phyloP scores from a whole-genome alignment of 1,140 invertebrate species.

The Proales similis region DNA sequence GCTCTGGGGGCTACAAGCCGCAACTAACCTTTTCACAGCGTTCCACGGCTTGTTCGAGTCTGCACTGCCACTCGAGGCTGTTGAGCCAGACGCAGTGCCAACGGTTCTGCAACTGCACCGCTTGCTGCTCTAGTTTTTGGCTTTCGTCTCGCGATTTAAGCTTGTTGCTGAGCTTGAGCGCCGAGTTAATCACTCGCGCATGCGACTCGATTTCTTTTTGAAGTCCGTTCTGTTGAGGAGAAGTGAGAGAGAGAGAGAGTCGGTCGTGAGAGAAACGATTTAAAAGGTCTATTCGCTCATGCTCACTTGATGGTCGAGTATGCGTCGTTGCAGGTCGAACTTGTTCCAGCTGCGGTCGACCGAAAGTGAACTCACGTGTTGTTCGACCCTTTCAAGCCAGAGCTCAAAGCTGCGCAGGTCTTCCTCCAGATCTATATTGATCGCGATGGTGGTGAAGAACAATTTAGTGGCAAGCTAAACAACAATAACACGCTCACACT shows the following conservation, averaged over 20 bases:
- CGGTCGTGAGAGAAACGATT: conserved; percentile 24
- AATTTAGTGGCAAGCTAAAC: too few species aligned
- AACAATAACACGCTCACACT: too few species aligned
- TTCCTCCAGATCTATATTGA: conserved; percentile 42
- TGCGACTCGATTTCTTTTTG: conserved; percentile 75
- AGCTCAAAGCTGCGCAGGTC: conserved; percentile 56
- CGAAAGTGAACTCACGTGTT: conserved; percentile 42
- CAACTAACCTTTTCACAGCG: conserved; percentile 27
- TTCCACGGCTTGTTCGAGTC: conserved; percentile 61
- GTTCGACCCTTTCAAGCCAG: conserved; percentile 62
- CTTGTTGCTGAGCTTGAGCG: conserved; percentile 64
- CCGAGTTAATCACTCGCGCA: conserved; percentile 69
- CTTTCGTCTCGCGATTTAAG: conserved; percentile 46
- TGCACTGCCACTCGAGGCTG: conserved; percentile 78
- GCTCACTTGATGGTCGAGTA: conserved; percentile 49
- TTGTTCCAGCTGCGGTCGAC: conserved; percentile 44
- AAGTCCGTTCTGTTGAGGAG: conserved; percentile 61
- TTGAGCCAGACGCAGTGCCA: conserved; percentile 79
- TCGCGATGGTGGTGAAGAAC: background rate
- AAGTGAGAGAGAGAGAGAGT: conserved; percentile 4
- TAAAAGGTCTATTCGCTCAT: background rate
- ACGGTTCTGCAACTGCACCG: conserved; percentile 56
- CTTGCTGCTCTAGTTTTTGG: conserved; percentile 39
- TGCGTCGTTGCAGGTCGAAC: conserved; percentile 45
- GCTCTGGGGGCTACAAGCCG: too few species aligned